Evolutionary conservation across 2,888 invertebrate species (phyloP), one percentile per base, ranked within the genome.

Genomic region (Xanthorhoe spadicearia): DNA sequence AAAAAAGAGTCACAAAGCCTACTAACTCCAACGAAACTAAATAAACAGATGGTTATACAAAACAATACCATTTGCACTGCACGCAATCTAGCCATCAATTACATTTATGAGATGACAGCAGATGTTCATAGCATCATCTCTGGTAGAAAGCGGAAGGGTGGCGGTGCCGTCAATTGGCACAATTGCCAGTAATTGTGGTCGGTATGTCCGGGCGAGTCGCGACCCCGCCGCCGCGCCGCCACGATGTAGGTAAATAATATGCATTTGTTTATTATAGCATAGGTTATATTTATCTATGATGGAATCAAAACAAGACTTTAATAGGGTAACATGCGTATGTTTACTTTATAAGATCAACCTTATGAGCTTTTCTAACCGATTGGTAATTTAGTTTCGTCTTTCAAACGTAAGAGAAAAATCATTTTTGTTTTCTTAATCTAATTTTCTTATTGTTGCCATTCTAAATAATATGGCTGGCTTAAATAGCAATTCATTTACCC

Each of bases 121-220:
- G 90, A 89, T 91, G 90, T 85, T 85, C 76, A 69, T 75, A 79
- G 78, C 77, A 77, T 73, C 72, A 75, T 79, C 76, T 75, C 76
- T 78, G 78, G 84, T 88, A 87, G 86, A 88, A 91, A 91, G 90
- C 91, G 92, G 92, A 92, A 91, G 92, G 91, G 92, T 91, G 92
- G 86, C 86, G 80, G 86, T 83, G 82, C 80, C 83, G 85, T 90
- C 92, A 92, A 93, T 92, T 93, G 92, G 87, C 88, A 83, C 92
- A 93, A 93, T 93, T 93, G 93, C 83, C 83, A 84, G 89, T 90
- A 93, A 93, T 93, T 93, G 93, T 88, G 86, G 88, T 77, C 87
- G 89, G 91, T 83, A 92, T 91, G 93, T 90, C 91, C 92, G 92
- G 91, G 86, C 89, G 85, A 76, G 80, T 69, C 77, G 78, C 62